Evolutionary conservation across 2,797 vertebrate species (phyloP), one percentile per base, ranked within the genome.

Genomic region (Spheniscus humboldti): DNA sequence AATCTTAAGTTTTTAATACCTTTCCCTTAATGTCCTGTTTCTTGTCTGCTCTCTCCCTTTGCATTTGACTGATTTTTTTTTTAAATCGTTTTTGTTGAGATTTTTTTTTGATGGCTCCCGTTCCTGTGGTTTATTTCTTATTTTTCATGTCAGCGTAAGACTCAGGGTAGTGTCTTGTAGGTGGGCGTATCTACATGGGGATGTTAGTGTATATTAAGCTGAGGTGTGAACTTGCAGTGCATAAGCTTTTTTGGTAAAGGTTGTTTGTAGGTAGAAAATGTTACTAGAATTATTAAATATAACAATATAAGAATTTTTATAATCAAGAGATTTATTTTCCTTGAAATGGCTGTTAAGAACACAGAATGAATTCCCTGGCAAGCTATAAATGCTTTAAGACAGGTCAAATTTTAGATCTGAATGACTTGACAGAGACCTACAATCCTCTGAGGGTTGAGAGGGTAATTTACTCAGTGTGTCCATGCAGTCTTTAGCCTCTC

Each of bases 401-500:
- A 56, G 48, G 74, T 92, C 69, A 82, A 33, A 93, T 90, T 94
- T 94, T 85, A 82, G 74, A 67, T 82, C 63, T 78, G 75, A 95
- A 79, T 69, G 37, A 73, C 73, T 76, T 92, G 69, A 92, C 33
- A 73, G 71, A 92, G 92, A 82, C 82, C 62, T 92, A 31, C 84
- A 86, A 92, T 95, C 90, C 81, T 86, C 67, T 56, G 81, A 67
- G 77, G 41, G 59, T 53, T 92, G 76, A 86, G 88, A 92, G 57
- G 66, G 63, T 76, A 48, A 95, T 95, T 88, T 93, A 86, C 82
- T 79, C 50, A 15, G 52, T 79, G 69, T 45, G 74, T 69, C 85
- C 57, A 12, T 35, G 30, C 68, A 68, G 60, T 60, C 89, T 74
- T 94, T 74, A 74, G 68, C 72, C n/a, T 91, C 59, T 82, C 33